Percentiles rank a stretch among this genome's conserved stretches.
Evolutionary conservation across 2,113 vertebrate species (phyloP).

Genomic region (Triplophysa siluroides): DNA sequence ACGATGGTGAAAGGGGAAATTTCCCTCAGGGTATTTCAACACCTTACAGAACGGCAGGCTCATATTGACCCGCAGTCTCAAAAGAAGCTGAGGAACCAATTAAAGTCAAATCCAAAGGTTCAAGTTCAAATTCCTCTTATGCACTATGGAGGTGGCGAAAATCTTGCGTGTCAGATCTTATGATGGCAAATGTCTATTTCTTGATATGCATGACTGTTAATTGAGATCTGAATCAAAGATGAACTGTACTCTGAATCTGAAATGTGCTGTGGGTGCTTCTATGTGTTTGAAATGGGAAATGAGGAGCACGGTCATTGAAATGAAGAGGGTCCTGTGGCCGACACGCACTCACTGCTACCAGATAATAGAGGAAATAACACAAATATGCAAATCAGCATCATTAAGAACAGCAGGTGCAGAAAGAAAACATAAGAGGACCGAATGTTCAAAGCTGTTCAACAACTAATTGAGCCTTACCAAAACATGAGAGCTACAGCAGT

Average conservation of each 20-base stretch:
- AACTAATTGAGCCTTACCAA: slow-evolving; percentile 13
- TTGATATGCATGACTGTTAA: too few species aligned
- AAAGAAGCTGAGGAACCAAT: background rate
- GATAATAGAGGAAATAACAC: slow-evolving; percentile 35
- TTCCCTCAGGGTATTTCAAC: slow-evolving; percentile 9
- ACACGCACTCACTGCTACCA: slow-evolving; percentile 29
- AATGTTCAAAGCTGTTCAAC: background rate
- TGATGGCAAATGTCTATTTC: background rate
- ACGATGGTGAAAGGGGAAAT: slow-evolving; percentile 20
- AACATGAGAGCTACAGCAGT: background rate
- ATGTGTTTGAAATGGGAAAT: background rate
- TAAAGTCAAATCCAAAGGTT: background rate
- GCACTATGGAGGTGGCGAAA: background rate
- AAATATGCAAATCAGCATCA: slow-evolving; percentile 25
- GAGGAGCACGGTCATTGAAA: slow-evolving; percentile 8
- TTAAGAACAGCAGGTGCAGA: slow-evolving; percentile 26
- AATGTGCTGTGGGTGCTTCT: slow-evolving; percentile 7
- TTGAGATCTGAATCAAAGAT: too few species aligned
- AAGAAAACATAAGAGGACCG: slow-evolving; percentile 5
- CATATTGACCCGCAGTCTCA: background rate
- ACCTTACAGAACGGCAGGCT: background rate
- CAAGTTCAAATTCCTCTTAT: background rate
- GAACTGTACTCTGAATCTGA: too few species aligned
- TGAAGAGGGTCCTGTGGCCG: slow-evolving; percentile 21
- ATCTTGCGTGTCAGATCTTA: background rate